Evolutionary conservation across 2,888 invertebrate genomes (phyloP).

Genomic region (Drosophila leonis): DNA sequence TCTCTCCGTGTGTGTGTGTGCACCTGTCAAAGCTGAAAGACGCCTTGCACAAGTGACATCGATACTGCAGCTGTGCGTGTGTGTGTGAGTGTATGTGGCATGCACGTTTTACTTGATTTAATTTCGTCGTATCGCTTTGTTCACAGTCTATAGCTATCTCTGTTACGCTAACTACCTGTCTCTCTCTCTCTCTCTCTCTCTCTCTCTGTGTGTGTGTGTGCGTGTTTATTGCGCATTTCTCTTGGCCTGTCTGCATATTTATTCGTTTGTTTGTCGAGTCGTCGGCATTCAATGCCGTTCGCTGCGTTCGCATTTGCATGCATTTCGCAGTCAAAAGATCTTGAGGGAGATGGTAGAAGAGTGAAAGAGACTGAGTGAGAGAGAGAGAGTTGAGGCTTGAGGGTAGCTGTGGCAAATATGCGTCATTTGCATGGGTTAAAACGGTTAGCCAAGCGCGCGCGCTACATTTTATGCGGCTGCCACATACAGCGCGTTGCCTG

Average conservation of each 20-base stretch:
- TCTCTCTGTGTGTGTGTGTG: slow-evolving; percentile 36
- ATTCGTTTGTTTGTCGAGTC: slow-evolving; percentile 73
- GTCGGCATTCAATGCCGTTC: slow-evolving; percentile 67
- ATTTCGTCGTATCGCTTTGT: slow-evolving; percentile 67
- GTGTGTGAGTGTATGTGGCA: slow-evolving; percentile 46
- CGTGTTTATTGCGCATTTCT: slow-evolving; percentile 77
- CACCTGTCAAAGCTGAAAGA: slow-evolving; percentile 65
- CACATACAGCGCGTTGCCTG: slow-evolving; percentile 24
- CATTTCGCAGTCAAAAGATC: slow-evolving; percentile 78
- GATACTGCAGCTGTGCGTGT: slow-evolving; percentile 55
- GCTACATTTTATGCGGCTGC: slow-evolving; percentile 56
- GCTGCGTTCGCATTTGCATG: slow-evolving; percentile 76
- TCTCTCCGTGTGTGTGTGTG: slow-evolving; percentile 15
- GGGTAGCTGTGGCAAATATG: slow-evolving; percentile 60
- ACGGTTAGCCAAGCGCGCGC: slow-evolving; percentile 62
- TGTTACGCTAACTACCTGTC: not conserved
- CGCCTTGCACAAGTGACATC: slow-evolving; percentile 67
- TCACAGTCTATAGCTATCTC: slow-evolving; percentile 18
- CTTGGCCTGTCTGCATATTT: slow-evolving; percentile 71
- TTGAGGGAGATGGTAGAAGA: not conserved
- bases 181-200: slow-evolving; percentile 8
- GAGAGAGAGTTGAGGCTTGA: slow-evolving; percentile 2
- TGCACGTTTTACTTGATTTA: slow-evolving; percentile 81
- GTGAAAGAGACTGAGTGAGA: not conserved
- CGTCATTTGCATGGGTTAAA: slow-evolving; percentile 83